Conservation (phyloP, 2,797 vertebrate species). For the Spinibarbus caldwelli region DNA sequence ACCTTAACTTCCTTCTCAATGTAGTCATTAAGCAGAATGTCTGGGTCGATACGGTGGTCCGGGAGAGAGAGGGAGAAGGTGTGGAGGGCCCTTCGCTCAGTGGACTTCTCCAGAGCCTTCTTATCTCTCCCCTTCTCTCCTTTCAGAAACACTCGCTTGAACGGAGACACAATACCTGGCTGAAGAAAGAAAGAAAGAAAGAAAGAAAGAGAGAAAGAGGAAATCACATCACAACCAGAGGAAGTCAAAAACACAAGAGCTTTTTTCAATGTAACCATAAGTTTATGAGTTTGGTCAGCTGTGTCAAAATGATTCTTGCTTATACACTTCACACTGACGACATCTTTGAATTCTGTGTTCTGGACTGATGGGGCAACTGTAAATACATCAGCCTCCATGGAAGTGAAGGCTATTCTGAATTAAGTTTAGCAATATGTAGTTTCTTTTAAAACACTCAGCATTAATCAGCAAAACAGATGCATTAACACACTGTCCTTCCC, state of each 20-base stretch:
- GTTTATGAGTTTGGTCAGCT: not conserved
- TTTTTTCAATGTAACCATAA: conserved; percentile 4
- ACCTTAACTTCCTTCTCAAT: conserved; percentile 99
- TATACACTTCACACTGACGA: not conserved
- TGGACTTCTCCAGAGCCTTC: conserved; percentile 94
- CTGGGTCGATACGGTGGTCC: conserved; percentile 92
- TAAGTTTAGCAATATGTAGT: not conserved
- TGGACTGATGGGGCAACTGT: conserved; percentile 28
- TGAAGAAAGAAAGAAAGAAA: conserved; percentile 72
- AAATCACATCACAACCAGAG: not conserved
- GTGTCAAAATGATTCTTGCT: not conserved
- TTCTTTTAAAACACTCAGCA: not conserved
- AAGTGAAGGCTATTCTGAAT: not conserved
- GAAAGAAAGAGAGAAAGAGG: too few relatives aligned
- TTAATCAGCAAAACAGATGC: not conserved
- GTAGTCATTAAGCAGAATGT: conserved; percentile 96
- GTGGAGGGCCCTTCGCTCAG: conserved; percentile 92
- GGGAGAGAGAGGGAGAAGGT: conserved; percentile 89
- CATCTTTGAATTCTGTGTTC: conserved; percentile 7
- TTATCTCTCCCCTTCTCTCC: conserved; percentile 96
- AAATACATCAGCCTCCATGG: not conserved
- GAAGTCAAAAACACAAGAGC: conserved; percentile 1
- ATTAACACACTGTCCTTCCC: conserved; percentile 21
- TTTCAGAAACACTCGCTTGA: conserved; percentile 98
- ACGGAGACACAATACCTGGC: conserved; percentile 97